Evolutionary conservation across 2,888 invertebrate genomes (phyloP).

Genomic region (Hypsopygia costalis): DNA sequence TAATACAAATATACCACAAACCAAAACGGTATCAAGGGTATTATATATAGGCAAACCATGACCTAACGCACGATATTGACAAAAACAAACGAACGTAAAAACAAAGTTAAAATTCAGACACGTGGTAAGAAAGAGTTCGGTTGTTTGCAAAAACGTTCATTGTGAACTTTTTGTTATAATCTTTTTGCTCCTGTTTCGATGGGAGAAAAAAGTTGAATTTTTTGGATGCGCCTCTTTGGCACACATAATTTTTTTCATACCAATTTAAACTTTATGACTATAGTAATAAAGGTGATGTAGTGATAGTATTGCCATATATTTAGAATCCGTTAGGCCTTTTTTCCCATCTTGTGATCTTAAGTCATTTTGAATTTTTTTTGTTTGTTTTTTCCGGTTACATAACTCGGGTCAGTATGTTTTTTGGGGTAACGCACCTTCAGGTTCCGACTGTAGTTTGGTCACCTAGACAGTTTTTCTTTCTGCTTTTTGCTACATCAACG

Average conservation of each 20-base stretch:
- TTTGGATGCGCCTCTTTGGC: conserved; percentile 27
- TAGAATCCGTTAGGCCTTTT: conserved; percentile 68
- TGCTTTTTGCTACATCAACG: conserved; percentile 6
- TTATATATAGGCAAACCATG: conserved; percentile 24
- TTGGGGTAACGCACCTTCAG: conserved; percentile 13
- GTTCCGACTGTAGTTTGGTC: conserved; percentile 7
- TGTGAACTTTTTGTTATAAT: conserved; percentile 48
- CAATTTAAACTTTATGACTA: conserved; percentile 11
- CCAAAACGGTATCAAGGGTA: background rate
- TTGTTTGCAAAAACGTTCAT: conserved; percentile 73
- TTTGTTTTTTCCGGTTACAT: conserved; percentile 47
- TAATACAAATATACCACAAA: background rate
- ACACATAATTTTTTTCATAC: background rate
- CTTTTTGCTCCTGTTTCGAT: conserved; percentile 63
- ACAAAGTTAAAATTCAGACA: conserved; percentile 60
- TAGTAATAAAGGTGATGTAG: conserved; percentile 3
- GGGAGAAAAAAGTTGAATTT: conserved; percentile 44
- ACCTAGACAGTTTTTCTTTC: conserved; percentile 15
- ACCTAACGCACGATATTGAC: conserved; percentile 55
- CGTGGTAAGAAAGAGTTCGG: conserved; percentile 69
- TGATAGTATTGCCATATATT: conserved; percentile 16
- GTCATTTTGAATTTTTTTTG: conserved; percentile 41
- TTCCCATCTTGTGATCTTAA: conserved; percentile 42
- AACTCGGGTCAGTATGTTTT: conserved; percentile 36
- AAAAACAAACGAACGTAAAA: conserved; percentile 48